Evolutionary conservation across 1,140 invertebrate genomes (phyloP), one percentile per base, ranked within the genome.

Genomic region (Meloidogyne exigua): DNA sequence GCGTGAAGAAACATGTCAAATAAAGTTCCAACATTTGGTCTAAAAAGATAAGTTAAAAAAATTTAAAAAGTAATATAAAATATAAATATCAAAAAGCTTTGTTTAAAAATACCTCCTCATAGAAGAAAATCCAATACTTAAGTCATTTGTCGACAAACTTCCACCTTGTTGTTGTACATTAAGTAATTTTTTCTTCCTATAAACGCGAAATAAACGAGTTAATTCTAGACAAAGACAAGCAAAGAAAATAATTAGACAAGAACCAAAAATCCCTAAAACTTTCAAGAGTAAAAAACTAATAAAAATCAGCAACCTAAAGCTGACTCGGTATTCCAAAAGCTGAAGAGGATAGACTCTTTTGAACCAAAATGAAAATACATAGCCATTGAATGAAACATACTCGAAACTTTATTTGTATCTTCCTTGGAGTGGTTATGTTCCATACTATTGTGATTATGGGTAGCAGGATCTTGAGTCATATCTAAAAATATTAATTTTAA

Each of bases 1-100:
- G 95, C 91, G 88, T 98, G 95, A 9, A 98, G 90, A 12, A 92
- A 82, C 1, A 95, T 96, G 89, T 98, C 95, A 42, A 92, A 89
- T n/a, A 92, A 87, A 88, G 96, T 94, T 79, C 80, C 70, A 2
- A 75, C 5, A 68, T 81, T 64, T n/a, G 68, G 21, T 67, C 71
- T 85, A 21, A 23, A 79, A 77, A 23, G 36, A 75, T 23, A 15
- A 5, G 4, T 67, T 67, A 21, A 72, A 49, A 18, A 11, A 2
- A 11, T 49, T 36, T 18, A 70, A 0, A 18, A 76, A 7, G 15
- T 7, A 39, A 62, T 23, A 62, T 2, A 32, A 32, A 32, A 32
- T 32, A 32, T n/a, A n/a, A n/a, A n/a, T n/a, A 32, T 32, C 28
- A 32, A 32, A 32, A 32, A 3, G 7, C 28, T 32, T 32, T 32